Evolutionary conservation across 2,888 invertebrate genomes (phyloP), one percentile per base, ranked within the genome.

Genomic region (Linyphia triangularis): DNA sequence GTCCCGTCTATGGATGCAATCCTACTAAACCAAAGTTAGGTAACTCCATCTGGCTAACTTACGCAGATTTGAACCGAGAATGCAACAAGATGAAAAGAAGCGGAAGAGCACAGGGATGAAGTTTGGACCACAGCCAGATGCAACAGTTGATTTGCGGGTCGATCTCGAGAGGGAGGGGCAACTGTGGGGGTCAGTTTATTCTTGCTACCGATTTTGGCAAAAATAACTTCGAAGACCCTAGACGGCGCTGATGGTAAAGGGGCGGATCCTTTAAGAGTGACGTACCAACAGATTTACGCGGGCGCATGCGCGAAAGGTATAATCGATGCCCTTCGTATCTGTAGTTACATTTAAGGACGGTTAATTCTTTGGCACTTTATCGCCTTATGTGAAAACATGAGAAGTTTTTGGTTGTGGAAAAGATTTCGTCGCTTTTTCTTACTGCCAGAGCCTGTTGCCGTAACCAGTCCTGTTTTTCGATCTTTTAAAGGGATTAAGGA

Each of bases 81-180:
- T 37, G 75, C 75, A 85, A 77, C 67, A 69, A 77, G 59, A 72
- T 43, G 59, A 59, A 69, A 69, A 77, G 85, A 77, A 61, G 77
- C 33, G 57, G 57, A 67, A 37, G 75, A 75, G 65, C 75, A 75
- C 7, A 33, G 59, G 51, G 59, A 81, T 81, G 37, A 22, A 59
- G 43, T 85, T 85, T 85, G 85, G 85, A 85, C 28, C 51, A 19
- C 16, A 72, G 85, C 78, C 78, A 85, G 85, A 79, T 70, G 85
- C 85, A 85, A 85, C 85, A 78, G 85, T 85, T 85, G 85, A 85
- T 77, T 28, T 24, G 72, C 63, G 61, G 85, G 85, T 85, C 85
- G 78, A 79, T 79, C 63, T 30, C 30, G 77, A 59, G 33, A 33
- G 33, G 40, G 40, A 40, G 9, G 40, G 16, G 40, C 40, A 33